These are phyloP conservation scores for Smittia sp. DNA, from an alignment of 2,888 invertebrate genomes.

Conservation along the genomic window DNA sequence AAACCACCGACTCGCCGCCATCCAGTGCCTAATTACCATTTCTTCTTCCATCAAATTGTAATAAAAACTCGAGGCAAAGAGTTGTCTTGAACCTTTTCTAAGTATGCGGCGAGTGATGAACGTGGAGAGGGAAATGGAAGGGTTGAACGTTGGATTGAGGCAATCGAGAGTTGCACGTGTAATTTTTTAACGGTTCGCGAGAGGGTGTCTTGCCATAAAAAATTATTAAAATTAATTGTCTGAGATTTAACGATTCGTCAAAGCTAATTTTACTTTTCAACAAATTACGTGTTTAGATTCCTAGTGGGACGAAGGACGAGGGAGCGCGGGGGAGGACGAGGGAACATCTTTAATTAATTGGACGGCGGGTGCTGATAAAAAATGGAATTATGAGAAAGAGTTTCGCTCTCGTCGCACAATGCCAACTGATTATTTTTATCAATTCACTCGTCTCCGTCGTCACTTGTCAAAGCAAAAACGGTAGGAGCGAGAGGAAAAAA, in stretches of 20 bases:
- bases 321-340: not conserved
- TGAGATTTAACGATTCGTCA: conserved; percentile 27
- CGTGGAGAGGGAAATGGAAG: conserved; percentile 23
- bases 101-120: not conserved
- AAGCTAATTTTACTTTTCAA: conserved; percentile 16
- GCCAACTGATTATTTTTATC: conserved; percentile 19
- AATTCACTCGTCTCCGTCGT: conserved; percentile 1
- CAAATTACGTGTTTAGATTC: conserved; percentile 38
- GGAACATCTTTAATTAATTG: conserved; percentile 25
- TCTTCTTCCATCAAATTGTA: conserved; percentile 19
- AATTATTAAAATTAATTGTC: conserved; percentile 40
- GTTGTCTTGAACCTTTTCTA: conserved; percentile 13
- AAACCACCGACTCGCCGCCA: conserved; percentile 17
- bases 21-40: conserved; percentile 34
- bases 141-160: not conserved
- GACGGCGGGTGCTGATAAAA: conserved; percentile 9
- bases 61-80: not conserved
- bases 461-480: conserved; percentile 23
- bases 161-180: conserved; percentile 30
- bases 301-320: no score
- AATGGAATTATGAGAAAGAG: conserved; percentile 13
- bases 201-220: conserved; percentile 34
- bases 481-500: conserved; percentile 10
- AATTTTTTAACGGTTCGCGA: conserved; percentile 27
- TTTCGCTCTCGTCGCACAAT: not conserved